These are phyloP conservation scores for Zootoca vivipara DNA, from an alignment of 2,113 vertebrate species.

Conservation along the genomic window DNA sequence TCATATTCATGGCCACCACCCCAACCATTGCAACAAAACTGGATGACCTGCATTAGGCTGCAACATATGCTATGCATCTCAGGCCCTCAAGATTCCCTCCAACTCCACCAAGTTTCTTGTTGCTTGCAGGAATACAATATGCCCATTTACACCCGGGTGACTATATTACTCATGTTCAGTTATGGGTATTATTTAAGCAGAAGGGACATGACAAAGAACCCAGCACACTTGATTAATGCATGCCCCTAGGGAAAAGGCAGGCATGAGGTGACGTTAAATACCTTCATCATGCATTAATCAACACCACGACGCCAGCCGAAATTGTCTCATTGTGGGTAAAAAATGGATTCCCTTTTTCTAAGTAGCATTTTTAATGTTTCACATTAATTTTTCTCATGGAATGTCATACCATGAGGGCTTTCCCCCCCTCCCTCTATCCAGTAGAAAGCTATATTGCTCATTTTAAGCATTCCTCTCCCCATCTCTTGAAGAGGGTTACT, in stretches of 20 bases:
- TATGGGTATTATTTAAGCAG: constrained; percentile 77
- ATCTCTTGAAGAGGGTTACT: constrained; percentile 13
- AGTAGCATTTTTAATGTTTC: constrained; percentile 68
- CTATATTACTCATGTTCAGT: constrained; percentile 69
- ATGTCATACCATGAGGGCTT: constrained; percentile 44
- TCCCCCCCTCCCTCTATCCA: constrained; percentile 28
- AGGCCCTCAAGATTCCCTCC: background rate
- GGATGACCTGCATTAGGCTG: background rate
- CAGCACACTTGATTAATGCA: constrained; percentile 73
- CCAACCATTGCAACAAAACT: background rate
- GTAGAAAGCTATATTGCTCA: constrained; percentile 30
- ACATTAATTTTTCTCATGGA: constrained; percentile 70
- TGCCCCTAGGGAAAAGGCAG: constrained; percentile 57
- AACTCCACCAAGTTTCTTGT: background rate
- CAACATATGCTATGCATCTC: too few relatives aligned
- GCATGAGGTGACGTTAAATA: constrained; percentile 70
- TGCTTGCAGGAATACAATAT: constrained; percentile 53
- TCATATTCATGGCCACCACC: too few relatives aligned
- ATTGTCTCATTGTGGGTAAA: constrained; percentile 64
- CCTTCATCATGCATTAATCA: constrained; percentile 67
- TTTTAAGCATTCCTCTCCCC: constrained; percentile 27
- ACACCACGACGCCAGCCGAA: constrained; percentile 62
- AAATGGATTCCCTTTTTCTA: constrained; percentile 67
- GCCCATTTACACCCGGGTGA: constrained; percentile 59
- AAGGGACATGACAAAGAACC: constrained; percentile 71